Conservation (phyloP, 2,888 invertebrate genomes). For the Drosophila ezoana region DNA sequence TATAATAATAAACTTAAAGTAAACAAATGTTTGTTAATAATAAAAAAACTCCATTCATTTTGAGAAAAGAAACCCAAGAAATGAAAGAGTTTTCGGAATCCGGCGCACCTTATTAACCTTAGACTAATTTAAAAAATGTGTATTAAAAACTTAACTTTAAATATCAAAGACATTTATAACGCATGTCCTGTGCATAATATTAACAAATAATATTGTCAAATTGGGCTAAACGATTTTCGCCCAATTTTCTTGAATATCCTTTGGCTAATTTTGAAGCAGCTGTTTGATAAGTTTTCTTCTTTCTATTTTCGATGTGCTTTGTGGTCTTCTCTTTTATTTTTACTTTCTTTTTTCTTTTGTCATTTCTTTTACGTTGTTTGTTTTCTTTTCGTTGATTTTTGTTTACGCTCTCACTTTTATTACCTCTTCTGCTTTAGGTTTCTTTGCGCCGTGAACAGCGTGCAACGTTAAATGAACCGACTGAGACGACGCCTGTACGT, state of each 20-base stretch:
- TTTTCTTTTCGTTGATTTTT: constrained; percentile 85
- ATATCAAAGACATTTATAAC: background rate
- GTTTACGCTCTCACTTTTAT: constrained; percentile 79
- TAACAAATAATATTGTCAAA: background rate
- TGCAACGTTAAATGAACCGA: constrained; percentile 84
- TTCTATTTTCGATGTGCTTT: constrained; percentile 5
- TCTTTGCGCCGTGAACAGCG: constrained; percentile 88
- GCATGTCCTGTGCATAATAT: background rate
- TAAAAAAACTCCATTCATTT: too few species aligned
- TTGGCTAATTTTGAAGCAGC: constrained; percentile 6
- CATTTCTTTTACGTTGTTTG: constrained; percentile 84
- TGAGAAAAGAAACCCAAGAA: too few species aligned
- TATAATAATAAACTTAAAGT: too few species aligned
- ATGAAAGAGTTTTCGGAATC: background rate
- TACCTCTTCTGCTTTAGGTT: constrained; percentile 86
- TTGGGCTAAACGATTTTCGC: background rate
- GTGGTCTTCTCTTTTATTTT: constrained; percentile 12
- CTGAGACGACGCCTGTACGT: constrained; percentile 85
- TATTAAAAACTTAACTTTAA: background rate
- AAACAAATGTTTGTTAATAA: background rate
- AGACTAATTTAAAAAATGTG: background rate
- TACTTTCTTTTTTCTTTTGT: constrained; percentile 83
- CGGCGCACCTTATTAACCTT: background rate
- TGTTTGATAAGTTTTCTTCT: constrained; percentile 2
- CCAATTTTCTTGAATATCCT: background rate